Base-by-base conservation (phyloP, 35 echinoderm and acorn worm species). In the Ptychodera flava region DNA sequence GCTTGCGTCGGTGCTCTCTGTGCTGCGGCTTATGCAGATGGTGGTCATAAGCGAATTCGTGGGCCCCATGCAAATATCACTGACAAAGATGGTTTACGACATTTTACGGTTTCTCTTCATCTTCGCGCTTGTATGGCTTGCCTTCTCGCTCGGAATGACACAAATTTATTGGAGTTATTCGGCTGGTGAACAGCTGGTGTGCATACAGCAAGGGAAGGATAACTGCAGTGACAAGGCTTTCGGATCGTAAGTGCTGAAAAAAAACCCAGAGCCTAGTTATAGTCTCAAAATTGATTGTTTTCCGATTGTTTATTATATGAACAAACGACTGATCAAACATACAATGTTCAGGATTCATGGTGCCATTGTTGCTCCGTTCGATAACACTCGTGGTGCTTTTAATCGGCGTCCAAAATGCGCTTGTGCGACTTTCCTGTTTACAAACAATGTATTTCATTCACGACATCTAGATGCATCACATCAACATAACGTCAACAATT, bases 21-120 rank as follows among this genome's bases (percentile, higher is more conserved):
- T 91, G 32, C 80, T 92, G 81, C 94, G 96, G 76, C 94, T 99
- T 83, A 88, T 99, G 77, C 88, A 92, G 2, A 92, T 94, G 87
- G 94, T 99, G 0, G 96, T 99, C 1, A 90, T 99, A 16, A 99
- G 93, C 82, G 90, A 90, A 16, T 78, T 92, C 36, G 92, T 99
- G 27, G 96, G 96, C 64, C 96, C 96, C 88, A 99, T 99, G 96
- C 95, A 97, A 85, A 99, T 99, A 38, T 99, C 96, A 16, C 83
- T 99, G 0, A 92, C 92, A 38, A 92, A 92, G 31, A 99, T 99
- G 96, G 92, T 99, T 80, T 38, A 90, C 16, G 96, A 99, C 38
- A 99, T 99, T 80, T 80, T 82, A 36, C 94, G 94, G 84, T 99
- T 99, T 85, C 90, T 99, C 15, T 85, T 99, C 75, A 99, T 99